These are phyloP conservation scores for Pangasius larnaudii DNA, from an alignment of 2,797 vertebrate species.

Conservation along the genomic window DNA sequence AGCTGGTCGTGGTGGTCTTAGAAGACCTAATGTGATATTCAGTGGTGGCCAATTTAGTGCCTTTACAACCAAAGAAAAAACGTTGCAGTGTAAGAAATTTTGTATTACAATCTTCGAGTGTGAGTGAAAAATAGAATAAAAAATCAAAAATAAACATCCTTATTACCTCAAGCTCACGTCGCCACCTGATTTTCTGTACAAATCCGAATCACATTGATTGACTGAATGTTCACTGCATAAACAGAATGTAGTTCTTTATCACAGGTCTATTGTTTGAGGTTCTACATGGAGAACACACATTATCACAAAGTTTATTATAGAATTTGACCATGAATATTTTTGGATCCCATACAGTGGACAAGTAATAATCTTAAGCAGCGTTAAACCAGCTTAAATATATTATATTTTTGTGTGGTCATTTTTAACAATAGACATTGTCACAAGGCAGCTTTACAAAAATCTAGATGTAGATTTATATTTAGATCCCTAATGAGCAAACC, in stretches of 20 bases:
- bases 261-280: background rate
- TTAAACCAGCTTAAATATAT: background rate
- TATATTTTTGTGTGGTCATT: background rate
- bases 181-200: background rate
- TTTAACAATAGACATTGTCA: background rate
- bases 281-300: background rate
- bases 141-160: too few relatives aligned
- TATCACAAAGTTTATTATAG: background rate
- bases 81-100: background rate
- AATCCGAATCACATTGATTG: background rate
- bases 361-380: too few relatives aligned
- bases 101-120: background rate
- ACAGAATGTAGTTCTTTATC: background rate
- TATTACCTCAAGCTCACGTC: background rate
- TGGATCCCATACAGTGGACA: too few relatives aligned
- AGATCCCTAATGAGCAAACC: background rate
- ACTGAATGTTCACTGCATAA: background rate
- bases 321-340: background rate
- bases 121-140: background rate
- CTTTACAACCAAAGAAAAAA: background rate
- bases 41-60: background rate
- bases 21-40: background rate
- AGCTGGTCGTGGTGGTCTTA: background rate
- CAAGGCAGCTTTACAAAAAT: background rate
- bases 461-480: constrained; percentile 7